These are phyloP conservation scores for Tinamus guttatus DNA, from an alignment of 2,113 vertebrate genomes.

Conservation along the genomic window DNA sequence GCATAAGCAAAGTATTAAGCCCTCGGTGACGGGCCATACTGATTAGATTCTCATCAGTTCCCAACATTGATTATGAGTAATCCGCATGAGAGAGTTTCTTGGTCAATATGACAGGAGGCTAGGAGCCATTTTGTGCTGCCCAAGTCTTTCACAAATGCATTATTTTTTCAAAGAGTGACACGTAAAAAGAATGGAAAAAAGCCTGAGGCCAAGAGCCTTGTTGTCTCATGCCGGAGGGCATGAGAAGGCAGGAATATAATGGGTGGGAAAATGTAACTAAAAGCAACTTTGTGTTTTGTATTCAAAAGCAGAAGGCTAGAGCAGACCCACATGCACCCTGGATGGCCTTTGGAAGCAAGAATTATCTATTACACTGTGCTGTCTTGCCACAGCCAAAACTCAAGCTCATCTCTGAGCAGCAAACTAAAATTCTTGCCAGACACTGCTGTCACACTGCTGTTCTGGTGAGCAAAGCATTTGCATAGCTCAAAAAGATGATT, in stretches of 20 bases:
- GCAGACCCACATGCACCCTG: neutral
- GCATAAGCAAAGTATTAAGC: neutral
- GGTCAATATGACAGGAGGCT: neutral
- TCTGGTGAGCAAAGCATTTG: neutral
- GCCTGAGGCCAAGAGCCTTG: neutral
- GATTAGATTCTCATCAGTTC: neutral
- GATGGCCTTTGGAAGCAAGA: slow-evolving; percentile 34
- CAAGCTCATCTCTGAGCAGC: neutral
- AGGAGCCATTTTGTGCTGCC: neutral
- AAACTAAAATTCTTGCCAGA: neutral
- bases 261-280: neutral
- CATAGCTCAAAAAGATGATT: neutral
- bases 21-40: neutral
- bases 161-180: neutral
- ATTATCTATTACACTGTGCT: slow-evolving; percentile 42
- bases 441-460: neutral
- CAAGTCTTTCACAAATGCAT: neutral
- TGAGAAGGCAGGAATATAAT: neutral
- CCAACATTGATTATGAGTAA: neutral
- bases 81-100: neutral
- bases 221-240: neutral
- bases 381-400: neutral
- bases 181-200: neutral
- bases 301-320: slow-evolving; percentile 37
- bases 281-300: neutral